Evolutionary conservation across 92 coral and sea anemone genomes (phyloP).

Genomic region (Muricea muricata): DNA sequence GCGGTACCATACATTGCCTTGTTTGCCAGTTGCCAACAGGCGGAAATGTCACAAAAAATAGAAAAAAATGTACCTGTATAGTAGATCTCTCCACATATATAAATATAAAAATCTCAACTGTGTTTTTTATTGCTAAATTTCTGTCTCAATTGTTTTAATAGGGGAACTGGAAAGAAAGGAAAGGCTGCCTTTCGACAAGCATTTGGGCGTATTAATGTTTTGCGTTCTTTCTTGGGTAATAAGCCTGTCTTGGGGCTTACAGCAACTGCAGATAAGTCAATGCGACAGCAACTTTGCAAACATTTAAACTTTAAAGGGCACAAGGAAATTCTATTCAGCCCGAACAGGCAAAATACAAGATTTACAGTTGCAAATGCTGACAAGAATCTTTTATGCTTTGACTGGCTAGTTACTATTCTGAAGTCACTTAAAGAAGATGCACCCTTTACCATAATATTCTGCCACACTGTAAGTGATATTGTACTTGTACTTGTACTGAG

Average conservation of each 20-base stretch:
- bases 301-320: conserved; percentile 35
- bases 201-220: conserved; percentile 70
- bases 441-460: conserved; percentile 56
- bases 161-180: conserved; percentile 76
- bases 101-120: too few relatives aligned
- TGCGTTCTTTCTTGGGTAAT: conserved; percentile 68
- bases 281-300: conserved; percentile 59
- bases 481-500: conserved; percentile 58
- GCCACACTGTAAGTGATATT: conserved; percentile 71
- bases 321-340: conserved; percentile 63
- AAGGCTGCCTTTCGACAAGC: conserved; percentile 77
- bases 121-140: neutral
- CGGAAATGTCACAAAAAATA: too few relatives aligned
- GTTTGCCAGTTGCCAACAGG: too few relatives aligned
- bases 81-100: too few relatives aligned
- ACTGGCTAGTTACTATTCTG: conserved; percentile 63
- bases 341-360: conserved; percentile 63
- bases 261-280: conserved; percentile 66
- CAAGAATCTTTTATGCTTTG: conserved; percentile 42
- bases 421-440: conserved; percentile 40
- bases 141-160: conserved; percentile 25
- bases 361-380: conserved; percentile 55
- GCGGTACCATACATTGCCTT: too few relatives aligned
- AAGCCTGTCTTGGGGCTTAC: conserved; percentile 69
- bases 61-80: too few relatives aligned